These are phyloP conservation scores for Junonia oenone DNA, from an alignment of 2,888 invertebrate species.

Conservation along the genomic window DNA sequence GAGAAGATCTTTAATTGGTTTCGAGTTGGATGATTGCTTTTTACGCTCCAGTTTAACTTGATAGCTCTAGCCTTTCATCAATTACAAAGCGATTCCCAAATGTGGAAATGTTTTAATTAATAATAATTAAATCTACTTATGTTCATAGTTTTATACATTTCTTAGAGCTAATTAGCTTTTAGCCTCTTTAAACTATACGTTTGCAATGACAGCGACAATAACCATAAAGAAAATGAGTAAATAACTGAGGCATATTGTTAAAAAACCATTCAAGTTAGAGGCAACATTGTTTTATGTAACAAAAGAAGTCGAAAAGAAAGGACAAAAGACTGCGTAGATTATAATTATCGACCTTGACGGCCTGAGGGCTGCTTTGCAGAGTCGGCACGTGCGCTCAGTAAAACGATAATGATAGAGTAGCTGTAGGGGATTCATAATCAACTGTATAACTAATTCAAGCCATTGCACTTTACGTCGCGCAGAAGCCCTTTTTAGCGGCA, in stretches of 20 bases:
- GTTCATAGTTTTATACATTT: not conserved
- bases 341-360: conserved; percentile 72
- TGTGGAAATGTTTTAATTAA: not conserved
- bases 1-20: conserved; percentile 19
- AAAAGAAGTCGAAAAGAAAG: conserved; percentile 23
- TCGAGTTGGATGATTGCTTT: conserved; percentile 14
- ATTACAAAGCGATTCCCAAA: not conserved
- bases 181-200: not conserved
- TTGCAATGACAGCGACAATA: not conserved
- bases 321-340: conserved; percentile 53
- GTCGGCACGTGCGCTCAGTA: conserved; percentile 68
- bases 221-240: not conserved
- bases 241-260: not conserved
- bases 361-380: conserved; percentile 54
- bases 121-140: not conserved
- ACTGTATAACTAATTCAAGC: conserved; percentile 78
- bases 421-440: conserved; percentile 70
- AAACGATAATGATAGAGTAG: conserved; percentile 76
- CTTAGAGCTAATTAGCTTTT: not conserved
- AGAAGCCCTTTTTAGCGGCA: conserved; percentile 62
- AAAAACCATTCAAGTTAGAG: not conserved
- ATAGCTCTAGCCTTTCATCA: not conserved
- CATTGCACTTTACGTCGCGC: conserved; percentile 62
- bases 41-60: not conserved
- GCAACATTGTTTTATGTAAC: not conserved